Conservation (phyloP, 2,888 invertebrate species). For the Ormyrus pomaceus region DNA sequence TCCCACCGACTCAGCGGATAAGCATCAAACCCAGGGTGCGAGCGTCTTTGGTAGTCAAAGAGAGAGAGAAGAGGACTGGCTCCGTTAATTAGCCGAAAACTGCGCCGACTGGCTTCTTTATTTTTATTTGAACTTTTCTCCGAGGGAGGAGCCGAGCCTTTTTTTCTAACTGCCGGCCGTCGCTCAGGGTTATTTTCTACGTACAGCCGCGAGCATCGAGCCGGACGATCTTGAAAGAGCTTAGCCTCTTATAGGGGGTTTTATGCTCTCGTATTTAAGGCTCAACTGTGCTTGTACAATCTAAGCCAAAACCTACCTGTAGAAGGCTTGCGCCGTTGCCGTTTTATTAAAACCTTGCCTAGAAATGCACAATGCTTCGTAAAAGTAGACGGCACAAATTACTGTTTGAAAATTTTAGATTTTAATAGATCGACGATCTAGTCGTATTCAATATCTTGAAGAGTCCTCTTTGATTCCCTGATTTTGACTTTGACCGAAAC, state of each 20-base stretch:
- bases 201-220: slow-evolving; percentile 5
- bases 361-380: no score
- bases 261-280: slow-evolving; percentile 31
- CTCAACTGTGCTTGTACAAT: slow-evolving; percentile 13
- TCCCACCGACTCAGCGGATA: slow-evolving; percentile 66
- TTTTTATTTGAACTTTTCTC: slow-evolving; percentile 12
- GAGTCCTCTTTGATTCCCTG: no score
- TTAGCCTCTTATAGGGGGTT: slow-evolving; percentile 39
- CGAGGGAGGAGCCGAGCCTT: neutral
- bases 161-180: slow-evolving; percentile 17
- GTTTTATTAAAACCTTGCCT: no score
- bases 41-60: slow-evolving; percentile 31
- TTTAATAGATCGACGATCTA: no score
- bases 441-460: no score
- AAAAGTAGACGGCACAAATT: no score
- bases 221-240: slow-evolving; percentile 47
- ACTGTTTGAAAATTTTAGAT: no score
- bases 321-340: neutral
- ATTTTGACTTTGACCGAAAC: no score
- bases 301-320: slow-evolving; percentile 4
- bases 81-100: slow-evolving; percentile 72
- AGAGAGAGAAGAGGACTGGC: slow-evolving; percentile 32
- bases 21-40: slow-evolving; percentile 62
- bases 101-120: slow-evolving; percentile 52
- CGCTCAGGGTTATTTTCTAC: slow-evolving; percentile 39